These are phyloP conservation scores for Prunella fulvescens DNA, from an alignment of 2,113 vertebrate species.

Conservation along the genomic window DNA sequence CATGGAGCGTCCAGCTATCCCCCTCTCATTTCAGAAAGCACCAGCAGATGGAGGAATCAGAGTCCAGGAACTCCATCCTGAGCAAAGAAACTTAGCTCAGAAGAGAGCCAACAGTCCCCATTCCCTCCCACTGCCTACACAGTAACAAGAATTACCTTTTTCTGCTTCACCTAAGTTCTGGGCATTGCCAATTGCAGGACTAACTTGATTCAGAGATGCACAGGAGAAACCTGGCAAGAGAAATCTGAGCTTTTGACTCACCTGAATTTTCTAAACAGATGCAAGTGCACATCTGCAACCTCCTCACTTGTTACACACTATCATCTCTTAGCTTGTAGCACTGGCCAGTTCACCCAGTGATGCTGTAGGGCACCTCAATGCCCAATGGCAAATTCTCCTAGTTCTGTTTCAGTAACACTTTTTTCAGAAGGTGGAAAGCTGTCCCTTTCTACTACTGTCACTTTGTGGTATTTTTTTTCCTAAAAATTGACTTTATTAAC, in stretches of 20 bases:
- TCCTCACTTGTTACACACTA: neutral
- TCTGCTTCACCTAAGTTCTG: neutral
- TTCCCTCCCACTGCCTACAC: neutral
- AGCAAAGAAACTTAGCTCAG: neutral
- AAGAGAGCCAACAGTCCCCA: neutral
- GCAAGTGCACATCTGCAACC: neutral
- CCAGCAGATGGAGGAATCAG: neutral
- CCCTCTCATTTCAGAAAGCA: conserved; percentile 23
- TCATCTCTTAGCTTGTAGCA: neutral
- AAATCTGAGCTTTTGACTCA: neutral
- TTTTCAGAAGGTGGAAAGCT: neutral
- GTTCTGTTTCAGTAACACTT: neutral
- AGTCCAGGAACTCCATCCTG: conserved; percentile 4
- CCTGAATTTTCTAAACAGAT: neutral
- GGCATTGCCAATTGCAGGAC: neutral
- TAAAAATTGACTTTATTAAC: neutral
- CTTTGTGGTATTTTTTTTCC: neutral
- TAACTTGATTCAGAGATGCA: fast-evolving
- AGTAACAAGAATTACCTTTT: neutral
- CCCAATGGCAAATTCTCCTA: neutral
- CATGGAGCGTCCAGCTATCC: neutral
- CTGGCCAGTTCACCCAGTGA: neutral
- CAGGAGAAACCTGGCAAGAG: neutral
- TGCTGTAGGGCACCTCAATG: neutral
- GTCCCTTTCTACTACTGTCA: neutral